Conservation (phyloP, 2,113 vertebrate genomes). For the Hydropotes inermis region DNA sequence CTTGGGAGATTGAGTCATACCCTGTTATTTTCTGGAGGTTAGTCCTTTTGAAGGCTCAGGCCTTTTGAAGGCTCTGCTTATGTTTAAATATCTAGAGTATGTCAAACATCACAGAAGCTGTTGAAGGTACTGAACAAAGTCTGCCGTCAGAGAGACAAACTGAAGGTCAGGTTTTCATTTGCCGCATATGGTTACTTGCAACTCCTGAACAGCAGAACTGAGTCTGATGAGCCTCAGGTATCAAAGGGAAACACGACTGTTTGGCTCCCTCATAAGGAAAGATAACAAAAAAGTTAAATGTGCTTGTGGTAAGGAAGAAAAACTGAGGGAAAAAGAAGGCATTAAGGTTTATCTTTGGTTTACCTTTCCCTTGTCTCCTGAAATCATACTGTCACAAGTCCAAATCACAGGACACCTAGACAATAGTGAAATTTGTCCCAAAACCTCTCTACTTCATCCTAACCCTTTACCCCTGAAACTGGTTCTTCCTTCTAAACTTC, state of each 20-base stretch:
- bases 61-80: not conserved
- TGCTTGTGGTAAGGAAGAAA: not conserved
- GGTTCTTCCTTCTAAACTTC: not conserved
- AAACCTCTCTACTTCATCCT: not conserved
- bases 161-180: not conserved
- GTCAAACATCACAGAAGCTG: not conserved
- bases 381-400: not conserved
- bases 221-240: conserved; percentile 3
- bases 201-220: not conserved
- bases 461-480: not conserved
- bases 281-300: not conserved
- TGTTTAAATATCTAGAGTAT: conserved; percentile 8
- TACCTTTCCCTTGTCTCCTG: not conserved
- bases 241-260: conserved; percentile 2
- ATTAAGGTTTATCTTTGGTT: not conserved
- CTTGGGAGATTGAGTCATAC: not conserved
- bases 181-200: not conserved
- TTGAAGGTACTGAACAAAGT: not conserved
- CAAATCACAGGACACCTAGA: not conserved
- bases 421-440: not conserved
- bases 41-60: too few species aligned
- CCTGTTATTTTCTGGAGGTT: not conserved
- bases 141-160: not conserved
- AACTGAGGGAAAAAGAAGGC: not conserved
- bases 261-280: not conserved